These are phyloP conservation scores for Tinamus guttatus DNA, from an alignment of 2,113 vertebrate species.

Conservation along the genomic window DNA sequence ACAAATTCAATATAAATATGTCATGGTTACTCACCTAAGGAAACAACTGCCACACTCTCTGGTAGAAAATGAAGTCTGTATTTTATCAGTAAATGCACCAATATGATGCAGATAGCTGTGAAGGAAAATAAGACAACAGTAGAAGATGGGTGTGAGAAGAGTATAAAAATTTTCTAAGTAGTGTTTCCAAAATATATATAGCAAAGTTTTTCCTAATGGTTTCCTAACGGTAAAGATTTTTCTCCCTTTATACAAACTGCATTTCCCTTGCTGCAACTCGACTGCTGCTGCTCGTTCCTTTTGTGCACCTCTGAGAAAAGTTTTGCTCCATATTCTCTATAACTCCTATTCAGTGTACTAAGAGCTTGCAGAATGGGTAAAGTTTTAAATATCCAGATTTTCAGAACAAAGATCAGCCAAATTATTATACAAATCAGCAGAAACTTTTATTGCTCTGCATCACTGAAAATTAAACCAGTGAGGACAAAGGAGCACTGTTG, in stretches of 20 bases:
- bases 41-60: slow-evolving; percentile 97
- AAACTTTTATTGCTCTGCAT: neutral
- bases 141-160: neutral
- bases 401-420: neutral
- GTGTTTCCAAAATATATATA: neutral
- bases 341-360: neutral
- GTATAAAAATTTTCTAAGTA: neutral
- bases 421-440: neutral
- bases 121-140: neutral
- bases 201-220: neutral
- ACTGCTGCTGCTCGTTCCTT: neutral
- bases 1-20: neutral
- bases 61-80: slow-evolving; percentile 96
- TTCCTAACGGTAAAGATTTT: neutral
- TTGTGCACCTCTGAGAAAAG: neutral
- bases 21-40: slow-evolving; percentile 87
- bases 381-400: neutral
- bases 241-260: neutral
- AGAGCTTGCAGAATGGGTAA: neutral
- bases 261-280: neutral
- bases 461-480: neutral
- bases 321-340: neutral
- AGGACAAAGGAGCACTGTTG: neutral
- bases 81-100: slow-evolving; percentile 98
- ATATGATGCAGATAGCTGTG: slow-evolving; percentile 96